Evolutionary conservation across 2,888 invertebrate genomes (phyloP), one percentile per base, ranked within the genome.

Genomic region (Saturnia japonica): DNA sequence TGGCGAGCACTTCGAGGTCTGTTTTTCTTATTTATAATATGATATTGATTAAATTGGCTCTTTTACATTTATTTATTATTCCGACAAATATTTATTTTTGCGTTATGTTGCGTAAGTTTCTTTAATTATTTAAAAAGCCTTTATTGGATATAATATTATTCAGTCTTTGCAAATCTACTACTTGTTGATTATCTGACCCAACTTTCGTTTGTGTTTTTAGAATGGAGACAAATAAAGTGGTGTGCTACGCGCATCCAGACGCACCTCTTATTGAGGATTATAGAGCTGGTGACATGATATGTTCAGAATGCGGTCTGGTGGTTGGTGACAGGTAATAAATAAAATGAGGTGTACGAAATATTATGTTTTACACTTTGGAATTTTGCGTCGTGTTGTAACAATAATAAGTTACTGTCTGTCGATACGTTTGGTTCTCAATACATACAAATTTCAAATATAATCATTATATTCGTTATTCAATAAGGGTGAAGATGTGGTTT

Each of bases 281-380:
- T 90, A 95, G 99, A 84, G 99, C 99, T 75, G 99, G 99, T 51
- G 99, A 99, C 94, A 98, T 99, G 96, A 99, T 99, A 83, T 99
- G 99, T 89, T 98, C 99, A 43, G 99, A 99, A 94, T 99, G 99
- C 94, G 99, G 99, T n/a, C 95, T 99, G 72, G 99, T 99, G 68
- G 99, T 99, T 40, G 99, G 99, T 19, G 99, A 99, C 94, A 96
- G 98, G 98, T 98, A 94, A 88, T 84, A 74, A 75, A 76, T 77
- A 60, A 60, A 3, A 60, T 60, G 22, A 86, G 78, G 76, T 87
- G 85, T 87, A 78, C 85, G 85, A 88, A 88, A 86, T 76, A 68
- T 76, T 71, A 74, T 81, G 82, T 83, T 86, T 85, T 87, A 80
- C 80, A 83, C 74, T 74, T 72, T 75, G 77, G 74, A 74, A 60